phyloP scores from a whole-genome alignment of 2,888 invertebrate species.

The Pteria penguin region DNA sequence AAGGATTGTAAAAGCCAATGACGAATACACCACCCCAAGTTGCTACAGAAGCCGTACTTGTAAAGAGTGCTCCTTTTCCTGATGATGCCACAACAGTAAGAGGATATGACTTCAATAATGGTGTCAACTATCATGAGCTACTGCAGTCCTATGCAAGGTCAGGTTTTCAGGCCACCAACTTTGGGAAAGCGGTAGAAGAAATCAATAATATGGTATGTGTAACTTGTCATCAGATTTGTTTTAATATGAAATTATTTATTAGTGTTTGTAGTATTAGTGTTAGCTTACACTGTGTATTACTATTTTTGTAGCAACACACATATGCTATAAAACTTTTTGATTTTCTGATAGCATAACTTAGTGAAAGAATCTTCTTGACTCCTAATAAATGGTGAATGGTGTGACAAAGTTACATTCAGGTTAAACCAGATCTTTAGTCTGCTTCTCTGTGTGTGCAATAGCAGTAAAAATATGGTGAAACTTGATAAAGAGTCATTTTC shows the following conservation, averaged over 20 bases:
- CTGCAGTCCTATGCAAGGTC: slow-evolving; percentile 89
- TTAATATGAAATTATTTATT: background rate
- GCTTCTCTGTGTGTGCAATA: too few species aligned
- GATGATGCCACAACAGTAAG: slow-evolving; percentile 81
- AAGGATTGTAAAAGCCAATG: too few species aligned
- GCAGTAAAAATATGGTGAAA: too few species aligned
- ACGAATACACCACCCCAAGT: slow-evolving; percentile 52
- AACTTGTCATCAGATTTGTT: too few species aligned
- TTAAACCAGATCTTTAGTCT: too few species aligned
- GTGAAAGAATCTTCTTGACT: too few species aligned
- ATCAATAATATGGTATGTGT: slow-evolving; percentile 91
- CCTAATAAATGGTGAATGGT: too few species aligned
- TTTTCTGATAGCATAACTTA: too few species aligned
- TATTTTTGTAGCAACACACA: background rate
- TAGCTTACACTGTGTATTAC: background rate
- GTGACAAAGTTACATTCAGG: too few species aligned
- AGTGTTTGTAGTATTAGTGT: background rate
- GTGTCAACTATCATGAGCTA: slow-evolving; percentile 89
- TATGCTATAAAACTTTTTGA: too few species aligned
- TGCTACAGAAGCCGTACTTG: slow-evolving; percentile 87
- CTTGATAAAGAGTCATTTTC: too few species aligned
- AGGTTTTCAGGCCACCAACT: slow-evolving; percentile 99
- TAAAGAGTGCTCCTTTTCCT: slow-evolving; percentile 86
- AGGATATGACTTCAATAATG: slow-evolving; percentile 96
- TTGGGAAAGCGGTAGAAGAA: slow-evolving; percentile 93